Base-by-base conservation (phyloP, 2,113 vertebrate genomes). In the Misgurnus mizolepis region DNA sequence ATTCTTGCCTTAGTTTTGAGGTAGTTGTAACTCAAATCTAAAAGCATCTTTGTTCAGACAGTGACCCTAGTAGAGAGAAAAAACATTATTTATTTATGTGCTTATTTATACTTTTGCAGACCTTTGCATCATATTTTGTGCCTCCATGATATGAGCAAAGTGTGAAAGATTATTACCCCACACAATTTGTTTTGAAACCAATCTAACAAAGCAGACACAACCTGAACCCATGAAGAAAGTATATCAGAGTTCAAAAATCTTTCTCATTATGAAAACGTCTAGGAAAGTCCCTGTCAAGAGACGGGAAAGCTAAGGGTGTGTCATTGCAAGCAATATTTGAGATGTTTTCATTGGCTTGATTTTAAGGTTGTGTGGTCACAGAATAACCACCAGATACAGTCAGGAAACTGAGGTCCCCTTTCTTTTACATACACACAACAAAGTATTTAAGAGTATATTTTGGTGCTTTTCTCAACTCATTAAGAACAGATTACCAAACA, bases 251-350 rank as follows among this genome's bases (percentile, higher is more conserved):
- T 72, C 7, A 53, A 14, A 12, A 70, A n/a, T 69, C 7, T 22
- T 22, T 22, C 40, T 71, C 12, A 27, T 49, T 34, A n/a, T 73
- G 39, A 66, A 72, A 72, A 43, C 49, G 71, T 71, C 22, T 82
- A 27, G 67, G 62, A 78, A 82, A 78, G 71, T 82, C 81, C 75
- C 76, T 66, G 67, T 71, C 53, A 55, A 22, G 18, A 41, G 18
- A 66, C 40, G 39, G 12, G 69, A 80, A 73, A 56, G 39, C 47
- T 12, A 41, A 67, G 80, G 74, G 74, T 78, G 80, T 71, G 67
- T 40, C 60, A 55, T n/a, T 71, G 56, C 39, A 58, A 12, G 22
- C 55, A 39, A 45, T 69, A 14, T 76, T 68, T 34, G 45, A 61
- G 14, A 67, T 18, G 56, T 68, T 82, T 62, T 65, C 6, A 11